Evolutionary conservation across 2,888 invertebrate species (phyloP).

Genomic region (Diabrotica balteata): DNA sequence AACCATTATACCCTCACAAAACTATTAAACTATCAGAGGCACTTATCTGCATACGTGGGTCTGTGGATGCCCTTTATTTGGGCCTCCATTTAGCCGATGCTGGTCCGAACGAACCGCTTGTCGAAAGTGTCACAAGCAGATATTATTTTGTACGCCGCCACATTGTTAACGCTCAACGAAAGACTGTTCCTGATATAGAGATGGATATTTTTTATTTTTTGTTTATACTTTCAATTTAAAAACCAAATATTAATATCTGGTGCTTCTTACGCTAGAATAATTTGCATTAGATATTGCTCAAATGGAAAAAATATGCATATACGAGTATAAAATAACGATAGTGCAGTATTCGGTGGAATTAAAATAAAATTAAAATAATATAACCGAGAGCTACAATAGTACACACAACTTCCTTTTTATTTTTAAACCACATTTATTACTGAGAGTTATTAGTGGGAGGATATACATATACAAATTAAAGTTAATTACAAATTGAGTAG

Average conservation of each 20-base stretch:
- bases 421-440: too few relatives aligned
- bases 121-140: conserved; percentile 37
- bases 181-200: conserved; percentile 35
- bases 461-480: too few relatives aligned
- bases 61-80: conserved; percentile 26
- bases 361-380: too few relatives aligned
- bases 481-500: too few relatives aligned
- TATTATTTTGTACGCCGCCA: conserved; percentile 33
- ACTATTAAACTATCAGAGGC: conserved; percentile 54
- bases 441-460: too few relatives aligned
- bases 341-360: too few relatives aligned
- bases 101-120: conserved; percentile 25
- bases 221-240: conserved; percentile 18
- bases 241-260: conserved; percentile 24
- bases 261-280: conserved; percentile 19
- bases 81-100: conserved; percentile 27
- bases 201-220: conserved; percentile 23
- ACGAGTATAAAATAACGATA: too few relatives aligned
- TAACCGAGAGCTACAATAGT: too few relatives aligned
- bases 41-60: conserved; percentile 50
- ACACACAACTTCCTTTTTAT: too few relatives aligned
- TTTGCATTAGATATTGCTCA: conserved; percentile 15
- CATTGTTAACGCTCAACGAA: conserved; percentile 30
- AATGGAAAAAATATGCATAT: background rate
- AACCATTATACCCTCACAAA: conserved; percentile 40